Base-by-base conservation (phyloP, 1,140 invertebrate genomes). In the Ericerus pela region DNA sequence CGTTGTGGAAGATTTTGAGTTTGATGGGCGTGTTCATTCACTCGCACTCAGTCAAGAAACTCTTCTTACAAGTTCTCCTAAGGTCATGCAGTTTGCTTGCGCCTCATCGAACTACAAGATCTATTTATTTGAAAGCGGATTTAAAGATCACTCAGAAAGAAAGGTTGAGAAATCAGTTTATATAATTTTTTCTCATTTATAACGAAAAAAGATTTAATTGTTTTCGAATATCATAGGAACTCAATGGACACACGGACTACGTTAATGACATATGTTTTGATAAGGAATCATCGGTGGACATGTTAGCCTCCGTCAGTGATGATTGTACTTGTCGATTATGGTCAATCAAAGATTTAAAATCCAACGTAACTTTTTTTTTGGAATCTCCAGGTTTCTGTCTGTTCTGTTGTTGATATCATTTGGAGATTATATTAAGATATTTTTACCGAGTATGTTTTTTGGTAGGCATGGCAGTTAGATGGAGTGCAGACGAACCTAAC, bases 301-400 rank as follows among this genome's bases (percentile, higher is more conserved):
- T 76, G 54, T 62, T 88, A 33, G 83, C 81, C 16, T 85, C 82
- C 36, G 79, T 79, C 11, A 82, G 83, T 58, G 84, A 88, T 69
- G 85, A 88, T 67, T 76, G 79, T 37, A 81, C 80, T 0, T 85
- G 82, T 64, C 75, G 77, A 62, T 66, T 88, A 20, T 87, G 83
- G 82, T 70, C 68, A 37, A 65, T 71, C 0, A 66, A 72, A 37
- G 73, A 77, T 36, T 69, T 72, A 58, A 71, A 75, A 62, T 74
- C 71, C 59, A 63, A 74, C 22, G 68, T 72, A 31, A 76, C 72
- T 20, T 80, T 85, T 66, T 71, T 73, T 53, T 68, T 88, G 10
- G 75, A 75, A n/a, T 82, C 82, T 6, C 76, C 84, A 57, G 79
- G 78, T 36, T 70, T 26, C 43, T 58, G 30, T 57, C n/a, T 6